Percentiles rank a stretch among this genome's conserved stretches.
These are phyloP conservation scores for Bombus impatiens DNA, from an alignment of 1,140 invertebrate species.

Conservation along the genomic window DNA sequence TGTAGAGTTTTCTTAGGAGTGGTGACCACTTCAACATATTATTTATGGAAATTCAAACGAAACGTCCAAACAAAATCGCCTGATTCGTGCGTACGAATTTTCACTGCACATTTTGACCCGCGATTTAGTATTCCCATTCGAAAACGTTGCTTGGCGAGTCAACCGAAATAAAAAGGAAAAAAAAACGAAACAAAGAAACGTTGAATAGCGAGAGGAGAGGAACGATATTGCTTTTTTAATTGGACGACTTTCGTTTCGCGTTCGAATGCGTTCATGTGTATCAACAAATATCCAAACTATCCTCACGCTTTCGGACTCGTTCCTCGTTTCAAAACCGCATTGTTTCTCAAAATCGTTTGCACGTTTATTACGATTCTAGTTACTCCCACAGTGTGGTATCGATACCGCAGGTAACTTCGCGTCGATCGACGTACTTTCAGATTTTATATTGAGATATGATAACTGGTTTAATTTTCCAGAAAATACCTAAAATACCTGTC, in stretches of 20 bases:
- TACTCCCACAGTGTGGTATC: not conserved
- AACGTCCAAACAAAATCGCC: not conserved
- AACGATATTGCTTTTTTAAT: constrained; percentile 50
- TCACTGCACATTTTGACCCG: not conserved
- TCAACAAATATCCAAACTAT: not conserved
- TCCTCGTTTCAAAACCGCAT: not conserved
- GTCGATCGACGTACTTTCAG: not conserved
- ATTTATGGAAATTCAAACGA: not conserved
- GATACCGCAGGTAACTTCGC: not conserved
- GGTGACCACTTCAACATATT: no score
- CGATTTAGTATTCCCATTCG: constrained; percentile 39
- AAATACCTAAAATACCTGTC: no score
- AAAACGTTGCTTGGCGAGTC: constrained; percentile 11
- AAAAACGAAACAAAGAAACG: not conserved
- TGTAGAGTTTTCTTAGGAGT: no score
- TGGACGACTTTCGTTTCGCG: constrained; percentile 28
- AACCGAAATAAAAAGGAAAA: not conserved
- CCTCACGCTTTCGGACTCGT: not conserved
- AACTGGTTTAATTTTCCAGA: no score
- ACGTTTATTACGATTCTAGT: not conserved
- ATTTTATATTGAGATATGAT: not conserved
- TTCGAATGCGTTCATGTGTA: not conserved
- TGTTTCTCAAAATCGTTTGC: not conserved
- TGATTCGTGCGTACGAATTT: not conserved
- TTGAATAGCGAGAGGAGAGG: constrained; percentile 24